phyloP scores from a whole-genome alignment of 2,797 vertebrate species.

The Champsocephalus esox region DNA sequence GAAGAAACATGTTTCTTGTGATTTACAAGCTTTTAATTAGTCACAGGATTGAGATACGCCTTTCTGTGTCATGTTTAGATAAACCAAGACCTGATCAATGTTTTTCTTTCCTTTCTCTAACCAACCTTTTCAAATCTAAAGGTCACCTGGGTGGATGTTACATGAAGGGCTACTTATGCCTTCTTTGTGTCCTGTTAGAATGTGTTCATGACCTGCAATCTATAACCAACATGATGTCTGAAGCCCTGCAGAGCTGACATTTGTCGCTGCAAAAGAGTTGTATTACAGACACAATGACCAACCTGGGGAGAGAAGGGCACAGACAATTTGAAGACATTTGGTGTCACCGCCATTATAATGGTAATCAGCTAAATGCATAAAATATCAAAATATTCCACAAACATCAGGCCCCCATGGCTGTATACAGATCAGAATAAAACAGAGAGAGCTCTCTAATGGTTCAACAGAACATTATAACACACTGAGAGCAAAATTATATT shows the following conservation, averaged over 20 bases:
- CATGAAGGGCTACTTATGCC: neutral
- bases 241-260: conserved; percentile 41
- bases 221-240: conserved; percentile 16
- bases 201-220: neutral
- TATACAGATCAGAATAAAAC: conserved; percentile 21
- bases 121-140: conserved; percentile 15
- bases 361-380: conserved; percentile 17
- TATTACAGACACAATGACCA: conserved; percentile 26
- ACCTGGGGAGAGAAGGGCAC: conserved; percentile 31
- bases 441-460: conserved; percentile 21
- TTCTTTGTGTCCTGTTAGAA: conserved; percentile 6
- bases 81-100: neutral
- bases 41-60: neutral
- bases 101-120: neutral
- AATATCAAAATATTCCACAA: conserved; percentile 20
- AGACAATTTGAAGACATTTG: conserved; percentile 14
- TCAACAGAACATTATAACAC: conserved; percentile 31
- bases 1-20: neutral
- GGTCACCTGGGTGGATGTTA: conserved; percentile 16
- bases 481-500: conserved; percentile 31
- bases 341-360: conserved; percentile 5
- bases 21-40: neutral
- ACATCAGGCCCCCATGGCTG: conserved; percentile 11
- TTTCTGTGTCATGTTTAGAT: neutral
- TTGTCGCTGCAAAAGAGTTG: conserved; percentile 23